Evolutionary conservation across 1,140 invertebrate genomes (phyloP).

Genomic region (Achatina immaculata): DNA sequence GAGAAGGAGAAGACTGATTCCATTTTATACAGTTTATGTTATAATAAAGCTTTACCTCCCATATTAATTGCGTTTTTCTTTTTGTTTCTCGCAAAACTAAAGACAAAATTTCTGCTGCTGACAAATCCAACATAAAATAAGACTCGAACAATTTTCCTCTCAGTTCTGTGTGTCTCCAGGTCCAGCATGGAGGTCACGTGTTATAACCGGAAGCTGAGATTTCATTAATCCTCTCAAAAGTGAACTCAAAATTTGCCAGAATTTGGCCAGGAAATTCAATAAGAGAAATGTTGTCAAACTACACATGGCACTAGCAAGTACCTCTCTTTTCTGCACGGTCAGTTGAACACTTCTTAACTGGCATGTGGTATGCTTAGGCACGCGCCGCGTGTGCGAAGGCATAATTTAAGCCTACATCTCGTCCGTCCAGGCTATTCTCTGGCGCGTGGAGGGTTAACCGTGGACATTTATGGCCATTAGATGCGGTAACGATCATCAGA

Average conservation of each 20-base stretch:
- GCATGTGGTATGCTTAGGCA: not conserved
- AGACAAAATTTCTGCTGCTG: no score
- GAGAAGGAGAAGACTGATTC: no score
- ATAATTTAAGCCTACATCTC: conserved; percentile 14
- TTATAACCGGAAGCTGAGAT: not conserved
- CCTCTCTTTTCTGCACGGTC: conserved; percentile 4
- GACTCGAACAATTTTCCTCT: no score
- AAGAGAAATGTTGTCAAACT: conserved; percentile 25
- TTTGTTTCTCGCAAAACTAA: no score
- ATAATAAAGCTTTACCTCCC: no score
- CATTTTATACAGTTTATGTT: no score
- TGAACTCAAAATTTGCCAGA: not conserved
- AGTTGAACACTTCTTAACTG: conserved; percentile 1
- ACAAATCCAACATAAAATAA: no score
- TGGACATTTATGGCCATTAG: conserved; percentile 4
- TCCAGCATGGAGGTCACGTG: not conserved
- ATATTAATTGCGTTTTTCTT: no score
- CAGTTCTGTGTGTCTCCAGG: not conserved
- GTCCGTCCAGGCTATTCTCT: not conserved
- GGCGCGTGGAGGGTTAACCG: conserved; percentile 19
- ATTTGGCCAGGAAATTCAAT: conserved; percentile 18
- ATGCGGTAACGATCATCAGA: not conserved
- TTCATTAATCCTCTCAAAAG: not conserved
- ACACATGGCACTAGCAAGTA: not conserved
- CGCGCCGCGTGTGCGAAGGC: conserved; percentile 8